phyloP scores from a whole-genome alignment of 2,888 invertebrate species.

The Lypha dubia region DNA sequence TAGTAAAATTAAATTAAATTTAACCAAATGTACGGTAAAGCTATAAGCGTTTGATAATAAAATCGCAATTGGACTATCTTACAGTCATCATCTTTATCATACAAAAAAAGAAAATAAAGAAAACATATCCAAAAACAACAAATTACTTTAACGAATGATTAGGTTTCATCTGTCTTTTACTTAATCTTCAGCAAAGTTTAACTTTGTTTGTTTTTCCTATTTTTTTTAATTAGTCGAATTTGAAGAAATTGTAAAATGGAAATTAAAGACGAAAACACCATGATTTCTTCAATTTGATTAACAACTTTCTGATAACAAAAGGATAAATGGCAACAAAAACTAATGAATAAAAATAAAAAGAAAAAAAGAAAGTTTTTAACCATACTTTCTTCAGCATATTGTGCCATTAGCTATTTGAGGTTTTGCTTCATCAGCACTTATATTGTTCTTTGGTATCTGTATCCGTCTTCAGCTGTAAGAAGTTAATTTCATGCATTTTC shows the following conservation, averaged over 20 bases:
- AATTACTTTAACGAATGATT: neutral
- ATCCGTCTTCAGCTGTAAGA: conserved; percentile 6
- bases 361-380: neutral
- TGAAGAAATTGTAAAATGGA: neutral
- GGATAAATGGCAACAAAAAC: neutral
- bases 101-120: no score
- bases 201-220: no score
- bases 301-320: conserved; percentile 38
- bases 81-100: no score
- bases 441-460: conserved; percentile 28
- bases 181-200: neutral
- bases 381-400: neutral
- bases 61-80: no score
- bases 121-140: neutral
- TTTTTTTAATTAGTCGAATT: conserved; percentile 31
- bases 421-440: conserved; percentile 45
- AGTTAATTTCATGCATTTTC: conserved; percentile 59
- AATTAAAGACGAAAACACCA: conserved; percentile 7
- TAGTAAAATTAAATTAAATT: no score
- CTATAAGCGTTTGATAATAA: no score
- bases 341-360: neutral
- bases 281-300: conserved; percentile 52
- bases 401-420: conserved; percentile 33
- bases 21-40: no score
- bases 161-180: neutral